These are phyloP conservation scores for Flexamia atlantica DNA, from an alignment of 2,888 invertebrate genomes.

Conservation along the genomic window DNA sequence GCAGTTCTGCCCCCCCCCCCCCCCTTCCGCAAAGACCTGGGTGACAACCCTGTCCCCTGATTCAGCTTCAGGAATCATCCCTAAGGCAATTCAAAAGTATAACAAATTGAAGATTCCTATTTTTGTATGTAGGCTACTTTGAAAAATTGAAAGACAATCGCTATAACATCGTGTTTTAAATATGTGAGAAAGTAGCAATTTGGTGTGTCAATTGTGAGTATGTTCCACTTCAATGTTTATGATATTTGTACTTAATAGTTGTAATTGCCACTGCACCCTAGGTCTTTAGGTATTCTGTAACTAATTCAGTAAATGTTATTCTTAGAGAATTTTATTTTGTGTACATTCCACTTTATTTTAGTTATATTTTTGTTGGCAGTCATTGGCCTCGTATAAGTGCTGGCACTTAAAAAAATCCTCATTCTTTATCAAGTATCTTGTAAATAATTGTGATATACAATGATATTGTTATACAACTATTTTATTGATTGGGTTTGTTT, in stretches of 20 bases:
- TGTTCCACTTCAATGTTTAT: not conserved
- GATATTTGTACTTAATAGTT: not conserved
- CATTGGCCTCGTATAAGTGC: not conserved
- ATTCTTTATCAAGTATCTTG: not conserved
- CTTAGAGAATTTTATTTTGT: not conserved
- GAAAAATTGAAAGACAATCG: not conserved
- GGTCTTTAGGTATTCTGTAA: not conserved
- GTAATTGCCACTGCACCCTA: constrained; percentile 34
- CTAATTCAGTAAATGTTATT: constrained; percentile 17
- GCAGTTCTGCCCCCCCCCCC: too few relatives aligned
- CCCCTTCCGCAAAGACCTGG: too few relatives aligned
- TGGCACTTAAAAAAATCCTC: not conserved
- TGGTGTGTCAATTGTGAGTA: not conserved
- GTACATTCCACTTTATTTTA: constrained; percentile 10
- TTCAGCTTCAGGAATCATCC: too few relatives aligned
- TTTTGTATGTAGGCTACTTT: too few relatives aligned
- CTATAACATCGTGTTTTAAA: not conserved
- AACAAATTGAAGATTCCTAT: too few relatives aligned
- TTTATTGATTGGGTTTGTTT: too few relatives aligned
- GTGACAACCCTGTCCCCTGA: too few relatives aligned
- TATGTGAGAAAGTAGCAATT: not conserved
- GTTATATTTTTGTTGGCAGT: not conserved
- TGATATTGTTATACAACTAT: too few relatives aligned
- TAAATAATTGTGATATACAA: constrained; percentile 5
- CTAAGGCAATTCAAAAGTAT: too few relatives aligned